Percentiles rank a stretch among this genome's conserved stretches.
Conservation (phyloP, 2,888 invertebrate genomes). For the Stratiomys singularior region DNA sequence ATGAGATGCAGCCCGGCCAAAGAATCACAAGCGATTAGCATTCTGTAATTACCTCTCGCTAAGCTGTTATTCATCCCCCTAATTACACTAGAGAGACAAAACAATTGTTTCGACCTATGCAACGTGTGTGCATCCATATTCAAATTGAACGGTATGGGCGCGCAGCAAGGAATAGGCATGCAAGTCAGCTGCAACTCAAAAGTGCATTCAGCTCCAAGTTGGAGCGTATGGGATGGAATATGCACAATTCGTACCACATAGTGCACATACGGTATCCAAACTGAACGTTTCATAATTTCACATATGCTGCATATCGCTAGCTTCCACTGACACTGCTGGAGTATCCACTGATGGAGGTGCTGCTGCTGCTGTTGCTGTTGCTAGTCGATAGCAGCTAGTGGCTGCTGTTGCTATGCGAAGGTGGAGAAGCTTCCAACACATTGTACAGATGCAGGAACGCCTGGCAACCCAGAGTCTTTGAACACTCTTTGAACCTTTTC, state of each 20-base stretch:
- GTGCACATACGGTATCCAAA: slow-evolving; percentile 19
- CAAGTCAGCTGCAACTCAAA: neutral
- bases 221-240: slow-evolving; percentile 7
- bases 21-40: slow-evolving; percentile 21
- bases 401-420: slow-evolving; percentile 36
- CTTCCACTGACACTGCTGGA: no score
- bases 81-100: slow-evolving; percentile 36
- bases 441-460: neutral
- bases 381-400: neutral
- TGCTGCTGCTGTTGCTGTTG: neutral
- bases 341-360: no score
- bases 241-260: slow-evolving; percentile 28
- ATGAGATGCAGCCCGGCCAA: neutral
- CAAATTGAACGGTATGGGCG: neutral
- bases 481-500: slow-evolving; percentile 19
- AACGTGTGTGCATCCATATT: slow-evolving; percentile 10
- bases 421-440: neutral
- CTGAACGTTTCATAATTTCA: neutral
- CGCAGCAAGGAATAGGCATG: neutral
- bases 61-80: slow-evolving; percentile 29
- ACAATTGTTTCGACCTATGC: slow-evolving; percentile 1
- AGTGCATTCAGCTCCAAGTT: neutral
- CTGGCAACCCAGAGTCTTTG: neutral
- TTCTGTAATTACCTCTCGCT: slow-evolving; percentile 31
- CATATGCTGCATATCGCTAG: neutral